Percentiles rank a stretch among this genome's conserved stretches.
phyloP scores from a whole-genome alignment of 2,113 vertebrate genomes.

The Pagrus major region DNA sequence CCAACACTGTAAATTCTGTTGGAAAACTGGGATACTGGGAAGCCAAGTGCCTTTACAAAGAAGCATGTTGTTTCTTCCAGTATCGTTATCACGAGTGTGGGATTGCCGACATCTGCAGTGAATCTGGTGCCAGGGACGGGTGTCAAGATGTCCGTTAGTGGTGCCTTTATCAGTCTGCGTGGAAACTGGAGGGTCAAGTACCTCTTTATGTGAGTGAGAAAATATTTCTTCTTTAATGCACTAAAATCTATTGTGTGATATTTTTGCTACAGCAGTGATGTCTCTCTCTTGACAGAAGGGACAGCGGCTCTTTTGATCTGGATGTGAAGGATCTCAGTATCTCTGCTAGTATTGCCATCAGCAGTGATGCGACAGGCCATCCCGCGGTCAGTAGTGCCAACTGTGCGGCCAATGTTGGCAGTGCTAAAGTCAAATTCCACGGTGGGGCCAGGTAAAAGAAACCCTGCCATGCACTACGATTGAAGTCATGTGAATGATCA shows the following conservation, averaged over 20 bases:
- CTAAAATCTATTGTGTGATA: background rate
- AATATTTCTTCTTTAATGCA: rapidly evolving
- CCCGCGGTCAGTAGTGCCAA: slow-evolving; percentile 65
- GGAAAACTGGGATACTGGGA: too few relatives aligned
- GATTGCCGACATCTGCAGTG: too few relatives aligned
- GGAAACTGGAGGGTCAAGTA: too few relatives aligned
- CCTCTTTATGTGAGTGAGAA: slow-evolving; percentile 80
- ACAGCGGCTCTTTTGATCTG: slow-evolving; percentile 83
- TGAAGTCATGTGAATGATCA: too few relatives aligned
- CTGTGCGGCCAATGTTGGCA: slow-evolving; percentile 71
- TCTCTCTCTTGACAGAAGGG: slow-evolving; percentile 65
- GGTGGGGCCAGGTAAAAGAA: slow-evolving; percentile 81
- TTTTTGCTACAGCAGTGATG: background rate
- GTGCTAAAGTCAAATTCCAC: slow-evolving; percentile 73
- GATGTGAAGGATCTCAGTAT: slow-evolving; percentile 71
- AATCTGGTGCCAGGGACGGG: too few relatives aligned
- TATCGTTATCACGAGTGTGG: too few relatives aligned
- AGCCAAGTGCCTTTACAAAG: too few relatives aligned
- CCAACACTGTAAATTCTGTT: too few relatives aligned
- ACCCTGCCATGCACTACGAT: too few relatives aligned
- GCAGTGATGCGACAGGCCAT: slow-evolving; percentile 76
- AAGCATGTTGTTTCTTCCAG: too few relatives aligned
- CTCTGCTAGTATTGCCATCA: slow-evolving; percentile 59
- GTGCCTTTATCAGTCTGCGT: too few relatives aligned
- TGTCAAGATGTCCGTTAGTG: too few relatives aligned